Conservation (phyloP, 2,113 vertebrate genomes). For the Dolichotis patagonum region DNA sequence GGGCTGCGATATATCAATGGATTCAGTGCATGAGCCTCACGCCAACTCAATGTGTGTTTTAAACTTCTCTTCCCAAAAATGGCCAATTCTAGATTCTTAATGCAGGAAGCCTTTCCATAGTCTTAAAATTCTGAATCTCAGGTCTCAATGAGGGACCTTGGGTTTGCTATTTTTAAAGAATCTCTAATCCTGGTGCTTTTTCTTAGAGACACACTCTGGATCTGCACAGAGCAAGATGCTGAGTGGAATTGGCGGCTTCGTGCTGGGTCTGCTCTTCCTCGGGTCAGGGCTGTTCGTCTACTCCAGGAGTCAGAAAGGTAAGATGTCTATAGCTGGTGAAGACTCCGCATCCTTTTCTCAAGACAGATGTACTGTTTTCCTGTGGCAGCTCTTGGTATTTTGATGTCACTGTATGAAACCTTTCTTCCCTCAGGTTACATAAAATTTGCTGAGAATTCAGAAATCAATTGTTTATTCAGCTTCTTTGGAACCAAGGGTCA, state of each 20-base stretch:
- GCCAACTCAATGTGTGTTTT: neutral
- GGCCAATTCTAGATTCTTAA: accelerated
- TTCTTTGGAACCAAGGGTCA: accelerated
- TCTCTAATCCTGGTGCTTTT: neutral
- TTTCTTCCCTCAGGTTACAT: neutral
- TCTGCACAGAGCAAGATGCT: neutral
- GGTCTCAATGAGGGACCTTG: accelerated
- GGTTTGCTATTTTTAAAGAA: neutral
- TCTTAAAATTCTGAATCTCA: neutral
- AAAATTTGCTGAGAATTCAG: neutral
- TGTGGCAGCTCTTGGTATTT: neutral
- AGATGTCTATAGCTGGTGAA: neutral
- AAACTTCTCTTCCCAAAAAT: neutral
- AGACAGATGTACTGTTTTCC: neutral
- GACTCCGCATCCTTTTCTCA: accelerated
- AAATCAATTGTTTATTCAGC: neutral
- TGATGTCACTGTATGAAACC: accelerated
- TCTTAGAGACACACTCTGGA: neutral
- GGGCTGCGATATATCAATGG: no score
- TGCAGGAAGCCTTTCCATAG: accelerated
- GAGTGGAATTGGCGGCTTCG: neutral
- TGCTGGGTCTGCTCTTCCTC: slow-evolving; percentile 63
- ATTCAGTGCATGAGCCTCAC: accelerated
- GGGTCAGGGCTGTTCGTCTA: slow-evolving; percentile 21
- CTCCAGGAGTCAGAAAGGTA: slow-evolving; percentile 49